These are phyloP conservation scores for Eurystomus glaucurus DNA, from an alignment of 2,797 vertebrate species.

Conservation along the genomic window DNA sequence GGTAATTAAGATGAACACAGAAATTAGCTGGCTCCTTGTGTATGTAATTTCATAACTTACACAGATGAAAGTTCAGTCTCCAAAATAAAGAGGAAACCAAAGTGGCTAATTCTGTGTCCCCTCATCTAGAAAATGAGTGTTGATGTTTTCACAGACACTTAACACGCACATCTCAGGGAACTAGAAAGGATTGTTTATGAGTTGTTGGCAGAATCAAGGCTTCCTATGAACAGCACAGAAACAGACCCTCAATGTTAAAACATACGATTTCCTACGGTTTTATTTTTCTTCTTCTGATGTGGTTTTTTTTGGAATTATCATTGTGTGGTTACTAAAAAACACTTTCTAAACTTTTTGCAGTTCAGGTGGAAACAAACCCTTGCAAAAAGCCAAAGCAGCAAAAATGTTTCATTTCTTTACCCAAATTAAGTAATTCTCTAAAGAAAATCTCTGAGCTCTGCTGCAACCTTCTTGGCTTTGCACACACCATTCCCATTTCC, in stretches of 20 bases:
- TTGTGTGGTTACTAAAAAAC: background rate
- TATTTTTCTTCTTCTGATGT: background rate
- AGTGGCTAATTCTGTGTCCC: background rate
- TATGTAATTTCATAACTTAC: background rate
- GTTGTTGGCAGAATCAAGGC: background rate
- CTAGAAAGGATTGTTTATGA: background rate
- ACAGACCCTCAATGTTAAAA: background rate
- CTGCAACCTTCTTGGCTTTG: background rate
- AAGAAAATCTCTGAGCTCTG: background rate
- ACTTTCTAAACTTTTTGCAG: background rate
- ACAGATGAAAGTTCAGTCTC: background rate
- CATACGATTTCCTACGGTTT: background rate
- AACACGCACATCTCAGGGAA: background rate
- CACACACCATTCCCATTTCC: background rate
- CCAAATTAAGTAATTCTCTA: background rate
- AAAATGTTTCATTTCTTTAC: background rate
- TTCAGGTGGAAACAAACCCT: background rate
- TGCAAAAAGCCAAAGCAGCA: conserved; percentile 5
- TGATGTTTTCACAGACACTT: background rate
- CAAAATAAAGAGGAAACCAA: background rate
- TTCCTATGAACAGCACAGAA: conserved; percentile 4
- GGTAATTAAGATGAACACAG: background rate
- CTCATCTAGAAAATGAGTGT: background rate
- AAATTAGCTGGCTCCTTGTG: background rate
- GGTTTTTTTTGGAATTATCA: background rate